phyloP scores from a whole-genome alignment of 1,140 invertebrate species.

The Proctacanthus coquilletti region DNA sequence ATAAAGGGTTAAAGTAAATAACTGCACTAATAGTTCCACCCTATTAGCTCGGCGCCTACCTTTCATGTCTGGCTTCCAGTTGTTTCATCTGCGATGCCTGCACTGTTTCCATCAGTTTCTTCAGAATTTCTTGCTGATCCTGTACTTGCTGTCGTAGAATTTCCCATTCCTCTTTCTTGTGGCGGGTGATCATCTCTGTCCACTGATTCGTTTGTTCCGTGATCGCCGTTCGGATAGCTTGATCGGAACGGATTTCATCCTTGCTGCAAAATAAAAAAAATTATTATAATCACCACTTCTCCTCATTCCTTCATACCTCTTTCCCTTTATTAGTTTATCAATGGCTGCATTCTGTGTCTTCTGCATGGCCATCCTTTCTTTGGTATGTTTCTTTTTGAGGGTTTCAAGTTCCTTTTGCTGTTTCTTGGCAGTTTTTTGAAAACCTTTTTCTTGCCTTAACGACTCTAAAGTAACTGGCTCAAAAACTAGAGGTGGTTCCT shows the following conservation, averaged over 20 bases:
- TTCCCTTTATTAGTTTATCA: slow-evolving; percentile 87
- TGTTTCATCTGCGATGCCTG: slow-evolving; percentile 83
- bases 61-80: slow-evolving; percentile 74
- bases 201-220: slow-evolving; percentile 85
- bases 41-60: slow-evolving; percentile 33
- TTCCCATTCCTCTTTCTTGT: slow-evolving; percentile 85
- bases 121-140: slow-evolving; percentile 71
- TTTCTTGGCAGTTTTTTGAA: slow-evolving; percentile 87
- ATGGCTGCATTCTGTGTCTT: slow-evolving; percentile 89
- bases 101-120: slow-evolving; percentile 69
- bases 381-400: slow-evolving; percentile 82
- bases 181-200: slow-evolving; percentile 76
- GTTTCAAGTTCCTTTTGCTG: slow-evolving; percentile 91
- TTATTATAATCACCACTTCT: too few relatives aligned
- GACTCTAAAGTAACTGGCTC: slow-evolving; percentile 85
- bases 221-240: slow-evolving; percentile 62
- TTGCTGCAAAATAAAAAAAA: slow-evolving; percentile 40
- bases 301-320: slow-evolving; percentile 50
- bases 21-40: neutral
- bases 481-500: slow-evolving; percentile 59
- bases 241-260: slow-evolving; percentile 62
- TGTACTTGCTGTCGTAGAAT: slow-evolving; percentile 65
- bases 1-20: neutral
- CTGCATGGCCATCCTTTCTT: slow-evolving; percentile 81
- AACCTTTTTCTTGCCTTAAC: slow-evolving; percentile 82